Percentiles rank a stretch among this genome's conserved stretches.
Conservation (phyloP, 2,888 invertebrate genomes). For the Ophion ventricosus region DNA sequence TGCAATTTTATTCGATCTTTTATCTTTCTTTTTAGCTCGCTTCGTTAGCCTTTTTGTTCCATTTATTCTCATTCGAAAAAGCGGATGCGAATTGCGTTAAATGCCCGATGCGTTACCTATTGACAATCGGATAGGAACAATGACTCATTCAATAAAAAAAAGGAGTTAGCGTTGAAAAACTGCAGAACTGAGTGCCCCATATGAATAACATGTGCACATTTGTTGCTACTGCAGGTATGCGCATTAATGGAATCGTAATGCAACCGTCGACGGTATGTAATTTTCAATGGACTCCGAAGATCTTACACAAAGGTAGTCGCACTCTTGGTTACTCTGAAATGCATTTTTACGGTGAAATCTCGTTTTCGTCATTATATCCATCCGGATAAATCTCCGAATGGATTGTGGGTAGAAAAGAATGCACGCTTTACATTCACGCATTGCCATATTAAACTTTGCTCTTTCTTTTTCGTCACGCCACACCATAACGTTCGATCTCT, state of each 20-base stretch:
- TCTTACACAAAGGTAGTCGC: constrained; percentile 9
- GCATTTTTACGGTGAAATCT: constrained; percentile 46
- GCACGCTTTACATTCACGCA: not conserved
- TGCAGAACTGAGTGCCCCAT: not conserved
- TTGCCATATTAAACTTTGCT: not conserved
- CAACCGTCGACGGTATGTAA: constrained; percentile 22
- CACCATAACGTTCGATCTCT: constrained; percentile 18
- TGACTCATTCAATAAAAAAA: not conserved
- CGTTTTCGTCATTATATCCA: constrained; percentile 42
- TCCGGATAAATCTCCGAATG: constrained; percentile 3
- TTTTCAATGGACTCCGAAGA: constrained; percentile 42
- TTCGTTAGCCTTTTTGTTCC: too few relatives aligned
- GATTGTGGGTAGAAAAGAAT: not conserved
- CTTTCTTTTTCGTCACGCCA: constrained; percentile 18
- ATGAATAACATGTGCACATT: not conserved
- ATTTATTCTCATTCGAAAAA: too few relatives aligned
- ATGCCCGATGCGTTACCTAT: not conserved
- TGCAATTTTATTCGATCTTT: not conserved
- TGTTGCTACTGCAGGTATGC: constrained; percentile 33
- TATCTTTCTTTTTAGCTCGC: not conserved
- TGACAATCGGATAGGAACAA: not conserved
- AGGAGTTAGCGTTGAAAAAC: not conserved
- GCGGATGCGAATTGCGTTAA: too few relatives aligned
- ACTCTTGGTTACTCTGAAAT: constrained; percentile 8
- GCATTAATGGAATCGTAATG: constrained; percentile 43